phyloP scores from a whole-genome alignment of 2,888 invertebrate genomes.

The Lasius fuliginosus region DNA sequence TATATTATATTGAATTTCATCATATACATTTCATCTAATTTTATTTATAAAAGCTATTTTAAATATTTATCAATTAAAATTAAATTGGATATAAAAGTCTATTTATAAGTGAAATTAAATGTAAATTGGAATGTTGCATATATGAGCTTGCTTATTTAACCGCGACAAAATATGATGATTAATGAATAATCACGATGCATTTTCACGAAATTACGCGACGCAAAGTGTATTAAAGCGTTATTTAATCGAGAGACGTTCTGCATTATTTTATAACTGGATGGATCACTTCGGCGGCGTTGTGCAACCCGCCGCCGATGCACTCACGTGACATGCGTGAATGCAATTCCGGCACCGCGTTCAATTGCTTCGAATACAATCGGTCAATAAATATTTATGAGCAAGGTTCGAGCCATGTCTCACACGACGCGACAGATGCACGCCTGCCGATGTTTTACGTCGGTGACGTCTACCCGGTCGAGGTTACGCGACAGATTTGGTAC shows the following conservation, averaged over 20 bases:
- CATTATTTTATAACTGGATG: slow-evolving; percentile 68
- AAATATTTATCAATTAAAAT: neutral
- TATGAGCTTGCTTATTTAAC: slow-evolving; percentile 11
- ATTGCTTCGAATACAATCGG: slow-evolving; percentile 78
- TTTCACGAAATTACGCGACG: slow-evolving; percentile 67
- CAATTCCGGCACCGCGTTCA: slow-evolving; percentile 75
- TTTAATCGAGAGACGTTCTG: slow-evolving; percentile 54
- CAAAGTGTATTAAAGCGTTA: slow-evolving; percentile 50
- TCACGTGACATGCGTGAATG: slow-evolving; percentile 63
- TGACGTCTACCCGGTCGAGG: slow-evolving; percentile 38
- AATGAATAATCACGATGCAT: slow-evolving; percentile 53
- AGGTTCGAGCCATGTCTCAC: slow-evolving; percentile 66
- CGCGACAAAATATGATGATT: slow-evolving; percentile 33
- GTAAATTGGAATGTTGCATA: slow-evolving; percentile 28
- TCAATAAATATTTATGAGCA: slow-evolving; percentile 83
- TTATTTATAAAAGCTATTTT: neutral
- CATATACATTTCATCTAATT: neutral
- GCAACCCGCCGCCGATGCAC: slow-evolving; percentile 47
- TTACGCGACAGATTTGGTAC: slow-evolving; percentile 11
- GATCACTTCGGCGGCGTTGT: slow-evolving; percentile 62
- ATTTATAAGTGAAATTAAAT: slow-evolving; percentile 1
- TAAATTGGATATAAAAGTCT: neutral
- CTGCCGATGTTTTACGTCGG: slow-evolving; percentile 46
- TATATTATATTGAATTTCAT: neutral
- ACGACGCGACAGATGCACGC: slow-evolving; percentile 60